Evolutionary conservation across 1,140 invertebrate species (phyloP).

Genomic region (Ganaspis sp.): DNA sequence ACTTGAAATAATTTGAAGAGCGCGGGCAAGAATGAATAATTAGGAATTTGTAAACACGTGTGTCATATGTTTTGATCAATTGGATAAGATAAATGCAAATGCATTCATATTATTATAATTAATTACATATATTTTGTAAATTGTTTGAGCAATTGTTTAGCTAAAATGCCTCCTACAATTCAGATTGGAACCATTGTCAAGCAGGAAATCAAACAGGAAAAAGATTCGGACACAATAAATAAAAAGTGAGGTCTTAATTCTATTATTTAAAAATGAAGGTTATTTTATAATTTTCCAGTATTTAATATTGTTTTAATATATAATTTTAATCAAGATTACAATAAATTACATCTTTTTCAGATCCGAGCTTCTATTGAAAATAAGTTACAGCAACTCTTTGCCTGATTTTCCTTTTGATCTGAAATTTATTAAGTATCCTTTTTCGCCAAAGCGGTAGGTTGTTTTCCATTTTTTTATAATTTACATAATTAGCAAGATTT

Average conservation of each 20-base stretch:
- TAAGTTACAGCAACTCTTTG: constrained; percentile 97
- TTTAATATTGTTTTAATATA: too few relatives aligned
- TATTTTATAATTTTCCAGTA: background rate
- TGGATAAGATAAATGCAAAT: background rate
- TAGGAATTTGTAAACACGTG: background rate
- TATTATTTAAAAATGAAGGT: background rate
- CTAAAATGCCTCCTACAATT: constrained; percentile 3
- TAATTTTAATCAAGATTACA: too few relatives aligned
- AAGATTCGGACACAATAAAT: background rate
- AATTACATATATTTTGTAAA: background rate
- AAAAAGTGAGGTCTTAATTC: background rate
- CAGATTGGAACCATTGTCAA: background rate
- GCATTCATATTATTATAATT: too few relatives aligned
- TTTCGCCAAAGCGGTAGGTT: constrained; percentile 87
- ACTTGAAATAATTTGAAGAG: background rate
- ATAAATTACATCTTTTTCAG: constrained; percentile 75
- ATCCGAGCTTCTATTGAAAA: constrained; percentile 92
- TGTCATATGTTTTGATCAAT: background rate
- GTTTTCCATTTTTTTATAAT: background rate
- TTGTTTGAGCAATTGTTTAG: background rate
- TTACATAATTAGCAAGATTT: background rate
- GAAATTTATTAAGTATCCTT: constrained; percentile 98
- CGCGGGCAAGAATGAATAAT: background rate
- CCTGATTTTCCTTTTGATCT: constrained; percentile 99
- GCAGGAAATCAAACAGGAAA: background rate